Evolutionary conservation across 2,888 invertebrate genomes (phyloP).

Genomic region (Ectropis crepuscularia): DNA sequence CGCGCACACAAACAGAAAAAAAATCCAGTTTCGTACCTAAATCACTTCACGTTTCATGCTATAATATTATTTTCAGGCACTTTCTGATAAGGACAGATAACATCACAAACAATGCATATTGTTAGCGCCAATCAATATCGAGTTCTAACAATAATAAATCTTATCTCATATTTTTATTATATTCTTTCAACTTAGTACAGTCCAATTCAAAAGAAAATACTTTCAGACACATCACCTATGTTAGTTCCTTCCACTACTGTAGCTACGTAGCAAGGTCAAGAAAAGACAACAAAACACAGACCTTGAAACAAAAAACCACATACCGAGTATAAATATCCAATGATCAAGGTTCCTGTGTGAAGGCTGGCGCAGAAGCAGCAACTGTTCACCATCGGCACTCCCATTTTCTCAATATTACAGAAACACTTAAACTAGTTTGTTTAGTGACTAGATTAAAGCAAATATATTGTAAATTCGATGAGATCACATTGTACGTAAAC

Average conservation of each 20-base stretch:
- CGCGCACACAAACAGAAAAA: no score
- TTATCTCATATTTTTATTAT: no score
- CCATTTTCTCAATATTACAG: slow-evolving; percentile 52
- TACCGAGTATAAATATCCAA: slow-evolving; percentile 73
- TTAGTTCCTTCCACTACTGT: background rate
- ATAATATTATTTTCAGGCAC: no score
- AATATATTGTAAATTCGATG: slow-evolving; percentile 24
- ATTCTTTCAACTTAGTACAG: no score
- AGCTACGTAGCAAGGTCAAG: slow-evolving; percentile 9
- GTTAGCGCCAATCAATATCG: no score
- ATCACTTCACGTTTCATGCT: no score
- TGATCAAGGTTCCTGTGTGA: slow-evolving; percentile 72
- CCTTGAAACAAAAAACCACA: slow-evolving; percentile 38
- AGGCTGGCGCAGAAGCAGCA: slow-evolving; percentile 71
- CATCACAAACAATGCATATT: no score
- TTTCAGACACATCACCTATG: background rate
- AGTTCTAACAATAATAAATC: no score
- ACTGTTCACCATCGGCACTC: slow-evolving; percentile 73
- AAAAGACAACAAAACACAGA: slow-evolving; percentile 19
- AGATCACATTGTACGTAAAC: slow-evolving; percentile 27
- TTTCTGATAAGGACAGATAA: no score
- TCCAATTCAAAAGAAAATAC: background rate
- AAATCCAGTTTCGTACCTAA: no score
- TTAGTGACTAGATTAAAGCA: slow-evolving; percentile 23
- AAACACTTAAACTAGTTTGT: slow-evolving; percentile 8